Percentiles rank a stretch among this genome's conserved stretches.
Evolutionary conservation across 2,113 vertebrate species (phyloP).

Genomic region (Solea solea): DNA sequence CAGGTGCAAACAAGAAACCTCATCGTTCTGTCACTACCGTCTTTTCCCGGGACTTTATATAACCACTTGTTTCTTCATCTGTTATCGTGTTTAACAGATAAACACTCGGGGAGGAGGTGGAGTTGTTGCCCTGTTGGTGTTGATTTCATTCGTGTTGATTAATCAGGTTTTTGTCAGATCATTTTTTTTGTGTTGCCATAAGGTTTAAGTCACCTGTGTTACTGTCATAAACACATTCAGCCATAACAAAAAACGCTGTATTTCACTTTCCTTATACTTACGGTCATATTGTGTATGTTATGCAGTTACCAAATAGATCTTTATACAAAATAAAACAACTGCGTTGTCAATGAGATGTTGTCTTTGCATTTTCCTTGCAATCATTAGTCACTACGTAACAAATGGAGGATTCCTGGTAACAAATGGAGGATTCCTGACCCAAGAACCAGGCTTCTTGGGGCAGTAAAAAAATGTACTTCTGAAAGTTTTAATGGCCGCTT

Average conservation of each 20-base stretch:
- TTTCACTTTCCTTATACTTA: conserved; percentile 14
- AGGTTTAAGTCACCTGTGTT: conserved; percentile 10
- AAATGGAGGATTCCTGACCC: no score
- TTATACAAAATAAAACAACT: conserved; percentile 72
- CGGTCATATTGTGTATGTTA: conserved; percentile 51
- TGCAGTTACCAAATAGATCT: conserved; percentile 65
- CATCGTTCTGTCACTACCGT: conserved; percentile 18
- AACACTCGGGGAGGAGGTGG: background rate
- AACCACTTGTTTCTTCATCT: conserved; percentile 52
- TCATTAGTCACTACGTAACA: no score
- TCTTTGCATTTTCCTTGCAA: background rate
- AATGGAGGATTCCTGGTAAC: no score
- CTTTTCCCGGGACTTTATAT: conserved; percentile 33
- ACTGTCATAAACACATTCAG: conserved; percentile 30
- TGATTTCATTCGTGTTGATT: conserved; percentile 1
- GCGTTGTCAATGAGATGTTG: conserved; percentile 36
- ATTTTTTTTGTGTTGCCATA: background rate
- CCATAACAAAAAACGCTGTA: conserved; percentile 19
- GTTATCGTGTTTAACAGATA: conserved; percentile 13
- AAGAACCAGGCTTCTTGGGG: no score
- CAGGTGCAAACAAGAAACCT: conserved; percentile 14
- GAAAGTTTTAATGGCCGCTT: no score
- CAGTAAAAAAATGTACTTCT: no score
- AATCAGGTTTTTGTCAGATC: conserved; percentile 15
- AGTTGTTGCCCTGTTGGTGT: background rate